Conservation (phyloP, 2,888 invertebrate genomes). For the Drosophila anomalipes region DNA sequence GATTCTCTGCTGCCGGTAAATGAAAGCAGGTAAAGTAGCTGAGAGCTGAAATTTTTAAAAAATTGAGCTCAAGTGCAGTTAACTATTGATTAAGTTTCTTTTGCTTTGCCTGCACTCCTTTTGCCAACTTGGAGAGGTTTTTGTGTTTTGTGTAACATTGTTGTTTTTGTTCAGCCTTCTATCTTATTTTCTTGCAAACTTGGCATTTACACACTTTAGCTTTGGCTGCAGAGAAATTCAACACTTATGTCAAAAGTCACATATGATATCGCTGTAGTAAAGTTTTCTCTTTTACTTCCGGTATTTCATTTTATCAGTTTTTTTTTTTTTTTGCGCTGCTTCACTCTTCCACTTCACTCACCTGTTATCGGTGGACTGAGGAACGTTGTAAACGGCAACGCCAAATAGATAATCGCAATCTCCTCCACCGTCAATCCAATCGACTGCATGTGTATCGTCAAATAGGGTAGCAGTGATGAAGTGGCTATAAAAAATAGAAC, state of each 20-base stretch:
- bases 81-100: neutral
- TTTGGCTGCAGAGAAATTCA: neutral
- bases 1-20: neutral
- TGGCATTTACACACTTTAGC: neutral
- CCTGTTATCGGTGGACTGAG: conserved; percentile 93
- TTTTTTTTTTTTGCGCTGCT: neutral
- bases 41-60: neutral
- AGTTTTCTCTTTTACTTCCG: neutral
- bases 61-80: neutral
- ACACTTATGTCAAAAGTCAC: neutral
- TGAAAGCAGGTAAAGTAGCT: neutral
- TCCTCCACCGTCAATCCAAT: conserved; percentile 94
- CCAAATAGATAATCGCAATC: conserved; percentile 94
- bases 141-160: neutral
- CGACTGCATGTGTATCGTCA: conserved; percentile 95
- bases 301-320: no score
- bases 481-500: conserved; percentile 87
- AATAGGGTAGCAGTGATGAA: conserved; percentile 93
- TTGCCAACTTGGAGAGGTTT: neutral
- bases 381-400: conserved; percentile 94
- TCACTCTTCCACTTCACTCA: conserved; percentile 68
- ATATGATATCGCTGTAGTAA: neutral
- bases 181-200: neutral
- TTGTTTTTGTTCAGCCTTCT: neutral
- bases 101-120: neutral